A percentile compares a stretch with the other conserved stretches of the same genome.
Evolutionary conservation across 2,888 invertebrate genomes (phyloP).

Genomic region (Lycocerus yunnanus): DNA sequence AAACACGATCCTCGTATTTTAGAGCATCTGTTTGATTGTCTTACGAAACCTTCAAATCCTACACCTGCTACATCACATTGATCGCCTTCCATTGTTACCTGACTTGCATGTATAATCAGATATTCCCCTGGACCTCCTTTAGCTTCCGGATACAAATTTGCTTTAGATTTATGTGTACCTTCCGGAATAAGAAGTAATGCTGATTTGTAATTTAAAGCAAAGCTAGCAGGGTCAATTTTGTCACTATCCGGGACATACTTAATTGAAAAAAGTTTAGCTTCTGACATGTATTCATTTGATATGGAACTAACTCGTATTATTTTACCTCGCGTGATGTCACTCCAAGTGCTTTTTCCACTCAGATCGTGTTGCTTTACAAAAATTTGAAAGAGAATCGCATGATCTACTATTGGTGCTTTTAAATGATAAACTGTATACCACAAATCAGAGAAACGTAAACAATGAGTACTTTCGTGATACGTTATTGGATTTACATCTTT

Average conservation of each 20-base stretch:
- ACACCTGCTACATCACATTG: conserved; percentile 60
- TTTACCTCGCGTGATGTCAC: conserved; percentile 62
- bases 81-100: conserved; percentile 53
- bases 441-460: conserved; percentile 58
- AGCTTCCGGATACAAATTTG: conserved; percentile 44
- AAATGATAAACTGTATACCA: conserved; percentile 61
- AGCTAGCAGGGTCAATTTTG: conserved; percentile 23
- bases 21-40: conserved; percentile 56
- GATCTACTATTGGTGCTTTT: conserved; percentile 60
- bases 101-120: conserved; percentile 52
- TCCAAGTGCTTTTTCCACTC: conserved; percentile 62
- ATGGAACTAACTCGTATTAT: conserved; percentile 56
- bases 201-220: conserved; percentile 46
- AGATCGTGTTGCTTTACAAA: conserved; percentile 61
- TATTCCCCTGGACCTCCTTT: conserved; percentile 55
- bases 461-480: conserved; percentile 59
- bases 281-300: conserved; percentile 36
- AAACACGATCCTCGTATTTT: conserved; percentile 54
- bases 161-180: conserved; percentile 31
- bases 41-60: conserved; percentile 58
- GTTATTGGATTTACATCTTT: conserved; percentile 49
- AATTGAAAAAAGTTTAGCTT: conserved; percentile 45
- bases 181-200: conserved; percentile 53
- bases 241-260: conserved; percentile 37
- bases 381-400: conserved; percentile 53